phyloP scores from a whole-genome alignment of 2,888 invertebrate species.

The Nomada ruficornis region DNA sequence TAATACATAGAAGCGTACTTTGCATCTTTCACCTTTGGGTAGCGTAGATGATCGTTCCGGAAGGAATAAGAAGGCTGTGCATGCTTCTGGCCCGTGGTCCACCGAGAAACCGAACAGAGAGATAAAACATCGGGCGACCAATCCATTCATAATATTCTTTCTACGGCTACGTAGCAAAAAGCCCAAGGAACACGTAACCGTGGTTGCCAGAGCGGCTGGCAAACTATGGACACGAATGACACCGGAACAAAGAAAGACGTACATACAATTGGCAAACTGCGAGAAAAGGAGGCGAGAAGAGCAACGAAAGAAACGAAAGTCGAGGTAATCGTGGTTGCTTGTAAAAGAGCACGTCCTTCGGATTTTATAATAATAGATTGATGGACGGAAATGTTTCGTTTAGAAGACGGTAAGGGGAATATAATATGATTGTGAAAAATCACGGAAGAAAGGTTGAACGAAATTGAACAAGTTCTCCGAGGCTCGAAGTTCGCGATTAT shows the following conservation, averaged over 20 bases:
- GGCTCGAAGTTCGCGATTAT: background rate
- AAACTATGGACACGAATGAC: conserved; percentile 79
- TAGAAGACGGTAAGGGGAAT: conserved; percentile 9
- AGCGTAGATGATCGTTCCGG: conserved; percentile 63
- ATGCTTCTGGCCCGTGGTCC: background rate
- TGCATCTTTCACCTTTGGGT: conserved; percentile 69
- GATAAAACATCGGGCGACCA: conserved; percentile 68
- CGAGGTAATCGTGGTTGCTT: conserved; percentile 30
- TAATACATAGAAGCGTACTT: conserved; percentile 62
- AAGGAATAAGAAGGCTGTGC: conserved; percentile 25
- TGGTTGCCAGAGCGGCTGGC: conserved; percentile 79
- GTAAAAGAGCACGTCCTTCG: background rate
- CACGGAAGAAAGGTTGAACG: background rate
- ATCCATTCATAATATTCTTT: conserved; percentile 81
- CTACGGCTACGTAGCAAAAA: conserved; percentile 75
- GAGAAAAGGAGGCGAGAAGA: conserved; percentile 78
- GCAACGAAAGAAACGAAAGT: conserved; percentile 62
- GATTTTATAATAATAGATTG: background rate
- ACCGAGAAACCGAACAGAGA: conserved; percentile 4
- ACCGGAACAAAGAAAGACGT: conserved; percentile 76
- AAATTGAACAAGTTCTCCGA: background rate
- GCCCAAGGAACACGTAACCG: conserved; percentile 75
- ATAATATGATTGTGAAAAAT: background rate
- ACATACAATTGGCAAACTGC: conserved; percentile 78
- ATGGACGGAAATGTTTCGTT: background rate